These are phyloP conservation scores for Nemotelus nigrinus DNA, from an alignment of 2,888 invertebrate genomes.

Conservation along the genomic window DNA sequence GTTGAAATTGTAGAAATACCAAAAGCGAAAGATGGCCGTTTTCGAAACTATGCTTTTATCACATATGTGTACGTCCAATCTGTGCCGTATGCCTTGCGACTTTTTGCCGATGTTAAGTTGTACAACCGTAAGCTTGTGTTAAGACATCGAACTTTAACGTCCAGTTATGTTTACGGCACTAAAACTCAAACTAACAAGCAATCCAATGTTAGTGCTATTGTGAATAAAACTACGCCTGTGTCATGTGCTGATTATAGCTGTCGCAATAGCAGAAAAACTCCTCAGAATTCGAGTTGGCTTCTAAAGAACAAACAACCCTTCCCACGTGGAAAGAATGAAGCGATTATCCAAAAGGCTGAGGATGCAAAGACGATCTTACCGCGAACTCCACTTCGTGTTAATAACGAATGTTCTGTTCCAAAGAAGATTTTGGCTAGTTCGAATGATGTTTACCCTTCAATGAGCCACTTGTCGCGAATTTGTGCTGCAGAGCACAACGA, in stretches of 20 bases:
- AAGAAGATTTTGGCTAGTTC: neutral
- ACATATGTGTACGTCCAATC: slow-evolving; percentile 80
- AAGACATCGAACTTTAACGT: slow-evolving; percentile 53
- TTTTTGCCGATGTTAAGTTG: slow-evolving; percentile 77
- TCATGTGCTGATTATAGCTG: no score
- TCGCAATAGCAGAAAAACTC: neutral
- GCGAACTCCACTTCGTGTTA: neutral
- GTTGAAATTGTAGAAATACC: slow-evolving; percentile 80
- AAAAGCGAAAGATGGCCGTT: slow-evolving; percentile 75
- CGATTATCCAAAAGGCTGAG: neutral
- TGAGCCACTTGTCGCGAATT: neutral
- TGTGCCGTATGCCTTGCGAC: slow-evolving; percentile 78
- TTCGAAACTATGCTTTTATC: slow-evolving; percentile 79
- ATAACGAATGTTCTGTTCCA: slow-evolving; percentile 19
- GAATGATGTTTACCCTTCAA: neutral
- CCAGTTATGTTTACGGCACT: slow-evolving; percentile 58
- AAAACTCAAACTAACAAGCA: neutral
- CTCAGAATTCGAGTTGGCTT: neutral
- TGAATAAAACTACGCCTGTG: neutral
- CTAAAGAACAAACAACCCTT: neutral
- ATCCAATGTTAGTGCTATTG: neutral
- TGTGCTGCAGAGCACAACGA: neutral
- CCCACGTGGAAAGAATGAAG: neutral
- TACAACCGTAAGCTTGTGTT: slow-evolving; percentile 72
- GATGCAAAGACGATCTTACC: neutral